These are phyloP conservation scores for Setipinna tenuifilis DNA, from an alignment of 2,797 vertebrate species.

Conservation along the genomic window DNA sequence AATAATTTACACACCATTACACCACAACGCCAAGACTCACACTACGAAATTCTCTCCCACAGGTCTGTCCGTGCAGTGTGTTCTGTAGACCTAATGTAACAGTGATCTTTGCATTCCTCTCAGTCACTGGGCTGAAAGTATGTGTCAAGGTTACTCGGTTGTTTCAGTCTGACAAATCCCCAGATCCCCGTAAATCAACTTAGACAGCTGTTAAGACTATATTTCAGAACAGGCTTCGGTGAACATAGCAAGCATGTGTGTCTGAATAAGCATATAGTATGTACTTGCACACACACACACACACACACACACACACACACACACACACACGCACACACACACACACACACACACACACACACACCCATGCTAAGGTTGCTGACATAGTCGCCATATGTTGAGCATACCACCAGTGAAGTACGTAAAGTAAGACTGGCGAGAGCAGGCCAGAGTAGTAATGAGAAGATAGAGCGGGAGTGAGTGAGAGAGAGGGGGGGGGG, in stretches of 20 bases:
- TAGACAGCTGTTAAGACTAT: background rate
- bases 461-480: background rate
- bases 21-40: background rate
- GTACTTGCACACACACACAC: background rate
- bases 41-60: background rate
- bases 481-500: background rate
- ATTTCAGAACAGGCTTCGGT: background rate
- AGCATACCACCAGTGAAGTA: too few relatives aligned
- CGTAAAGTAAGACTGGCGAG: too few relatives aligned
- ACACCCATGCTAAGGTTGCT: background rate
- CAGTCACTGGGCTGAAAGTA: background rate
- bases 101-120: background rate
- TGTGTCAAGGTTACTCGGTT: background rate
- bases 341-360: background rate
- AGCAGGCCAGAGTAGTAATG: background rate
- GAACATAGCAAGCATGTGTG: background rate
- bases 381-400: too few relatives aligned
- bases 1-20: background rate
- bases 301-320: background rate
- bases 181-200: background rate
- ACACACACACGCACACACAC: background rate
- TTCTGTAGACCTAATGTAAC: background rate
- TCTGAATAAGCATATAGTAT: background rate
- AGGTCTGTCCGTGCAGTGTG: too few relatives aligned
- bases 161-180: background rate